Conservation (phyloP, 37 sponge, comb jelly and placozoan species). For the Beroe ovata region DNA sequence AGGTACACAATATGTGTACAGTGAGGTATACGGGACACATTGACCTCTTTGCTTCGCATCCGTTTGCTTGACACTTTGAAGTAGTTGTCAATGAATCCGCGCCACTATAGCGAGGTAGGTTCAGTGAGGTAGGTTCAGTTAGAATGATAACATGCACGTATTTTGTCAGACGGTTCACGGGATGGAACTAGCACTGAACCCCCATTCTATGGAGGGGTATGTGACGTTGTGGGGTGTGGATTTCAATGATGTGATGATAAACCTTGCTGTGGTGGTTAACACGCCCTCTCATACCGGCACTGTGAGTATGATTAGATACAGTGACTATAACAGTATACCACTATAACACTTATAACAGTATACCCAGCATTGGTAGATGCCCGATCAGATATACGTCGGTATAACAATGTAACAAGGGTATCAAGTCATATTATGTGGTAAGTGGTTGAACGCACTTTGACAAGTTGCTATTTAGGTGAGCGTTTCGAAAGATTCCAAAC, state of each 20-base stretch:
- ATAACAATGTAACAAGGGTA: too few species aligned
- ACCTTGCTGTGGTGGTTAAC: slow-evolving; percentile 2
- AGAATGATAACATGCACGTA: too few species aligned
- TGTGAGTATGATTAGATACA: slow-evolving; percentile 11
- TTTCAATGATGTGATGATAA: background rate
- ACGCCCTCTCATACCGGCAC: slow-evolving; percentile 25
- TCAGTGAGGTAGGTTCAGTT: background rate
- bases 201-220: slow-evolving; percentile 64
- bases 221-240: slow-evolving; percentile 33
- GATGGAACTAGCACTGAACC: slow-evolving; percentile 62
- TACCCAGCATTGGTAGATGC: too few species aligned
- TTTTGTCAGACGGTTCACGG: slow-evolving; percentile 37
- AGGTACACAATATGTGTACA: too few species aligned
- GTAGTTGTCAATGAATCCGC: slow-evolving; percentile 88
- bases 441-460: too few species aligned
- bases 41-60: slow-evolving; percentile 90
- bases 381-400: too few species aligned
- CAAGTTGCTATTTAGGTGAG: slow-evolving; percentile 7
- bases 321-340: too few species aligned
- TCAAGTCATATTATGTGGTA: too few species aligned
- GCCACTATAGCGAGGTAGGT: too few species aligned
- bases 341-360: too few species aligned
- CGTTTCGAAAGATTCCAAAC: background rate
- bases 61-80: slow-evolving; percentile 82
- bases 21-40: too few species aligned